Evolutionary conservation across 1,140 invertebrate genomes (phyloP).

Genomic region (Drosophila neocordata): DNA sequence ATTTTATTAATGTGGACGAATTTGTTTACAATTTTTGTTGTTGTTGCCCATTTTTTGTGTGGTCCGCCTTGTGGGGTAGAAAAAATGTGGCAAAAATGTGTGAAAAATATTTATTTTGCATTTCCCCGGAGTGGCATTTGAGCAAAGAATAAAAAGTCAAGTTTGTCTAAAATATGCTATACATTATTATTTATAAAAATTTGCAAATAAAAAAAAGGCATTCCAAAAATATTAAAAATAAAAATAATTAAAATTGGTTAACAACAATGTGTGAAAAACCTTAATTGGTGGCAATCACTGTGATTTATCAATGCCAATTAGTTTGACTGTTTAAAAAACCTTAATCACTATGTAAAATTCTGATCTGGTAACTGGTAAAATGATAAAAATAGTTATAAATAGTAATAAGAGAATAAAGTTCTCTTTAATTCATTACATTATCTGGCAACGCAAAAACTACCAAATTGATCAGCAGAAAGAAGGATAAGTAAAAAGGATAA

Average conservation of each 20-base stretch:
- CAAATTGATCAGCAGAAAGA: not conserved
- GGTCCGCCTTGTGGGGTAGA: not conserved
- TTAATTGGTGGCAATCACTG: not conserved
- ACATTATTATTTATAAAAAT: not conserved
- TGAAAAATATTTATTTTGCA: conserved; percentile 1
- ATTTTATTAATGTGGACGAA: conserved; percentile 68
- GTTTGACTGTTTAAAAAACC: not conserved
- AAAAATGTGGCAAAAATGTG: conserved; percentile 31
- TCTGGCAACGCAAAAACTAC: too few species aligned
- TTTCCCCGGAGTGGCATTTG: conserved; percentile 6
- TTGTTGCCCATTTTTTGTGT: not conserved
- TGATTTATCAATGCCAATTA: conserved; percentile 3
- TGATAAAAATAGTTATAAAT: too few species aligned
- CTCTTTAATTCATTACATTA: too few species aligned
- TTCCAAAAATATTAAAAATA: too few species aligned
- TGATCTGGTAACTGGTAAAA: too few species aligned
- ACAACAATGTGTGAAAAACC: not conserved
- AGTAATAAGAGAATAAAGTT: too few species aligned
- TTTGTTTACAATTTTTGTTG: conserved; percentile 57
- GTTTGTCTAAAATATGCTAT: not conserved
- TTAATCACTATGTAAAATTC: too few species aligned
- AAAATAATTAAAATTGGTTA: not conserved
- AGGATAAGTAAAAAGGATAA: too few species aligned
- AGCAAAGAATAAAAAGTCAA: not conserved
- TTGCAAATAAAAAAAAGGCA: too few species aligned